Conservation (phyloP, 2,888 invertebrate species). For the Galeruca laticollis region DNA sequence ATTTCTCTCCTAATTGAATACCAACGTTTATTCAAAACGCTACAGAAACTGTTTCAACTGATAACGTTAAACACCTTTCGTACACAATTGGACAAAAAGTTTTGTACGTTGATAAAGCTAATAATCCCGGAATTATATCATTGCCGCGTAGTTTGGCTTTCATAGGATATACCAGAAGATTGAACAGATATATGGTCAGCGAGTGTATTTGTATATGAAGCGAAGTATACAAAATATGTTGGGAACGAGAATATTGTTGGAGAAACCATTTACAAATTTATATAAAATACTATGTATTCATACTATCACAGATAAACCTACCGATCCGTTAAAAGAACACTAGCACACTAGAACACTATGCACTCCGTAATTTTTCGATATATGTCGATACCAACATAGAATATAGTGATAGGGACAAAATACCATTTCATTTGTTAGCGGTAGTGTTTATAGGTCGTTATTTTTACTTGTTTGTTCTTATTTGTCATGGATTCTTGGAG, state of each 20-base stretch:
- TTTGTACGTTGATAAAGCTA: conserved; percentile 34
- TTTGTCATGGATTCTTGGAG: too few species aligned
- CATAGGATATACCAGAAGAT: conserved; percentile 32
- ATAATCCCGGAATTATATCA: conserved; percentile 37
- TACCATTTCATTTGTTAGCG: too few species aligned
- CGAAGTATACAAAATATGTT: conserved; percentile 35
- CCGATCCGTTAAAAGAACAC: too few species aligned
- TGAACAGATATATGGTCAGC: conserved; percentile 33
- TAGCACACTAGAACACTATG: too few species aligned
- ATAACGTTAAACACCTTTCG: conserved; percentile 30
- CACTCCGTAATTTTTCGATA: too few species aligned
- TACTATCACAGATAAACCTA: too few species aligned
- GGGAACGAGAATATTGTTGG: conserved; percentile 12
- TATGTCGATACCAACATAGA: too few species aligned
- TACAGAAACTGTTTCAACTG: conserved; percentile 18
- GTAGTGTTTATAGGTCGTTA: too few species aligned
- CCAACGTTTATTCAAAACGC: not conserved
- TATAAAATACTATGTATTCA: too few species aligned
- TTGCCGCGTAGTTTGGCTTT: conserved; percentile 23
- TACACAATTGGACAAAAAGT: conserved; percentile 35
- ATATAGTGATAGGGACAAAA: too few species aligned
- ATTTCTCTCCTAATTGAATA: not conserved
- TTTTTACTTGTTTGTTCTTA: too few species aligned
- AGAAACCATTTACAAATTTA: conserved; percentile 3
- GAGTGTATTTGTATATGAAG: conserved; percentile 33